Evolutionary conservation across 2,113 vertebrate genomes (phyloP), one percentile per base, ranked within the genome.

Genomic region (Daboia siamensis): DNA sequence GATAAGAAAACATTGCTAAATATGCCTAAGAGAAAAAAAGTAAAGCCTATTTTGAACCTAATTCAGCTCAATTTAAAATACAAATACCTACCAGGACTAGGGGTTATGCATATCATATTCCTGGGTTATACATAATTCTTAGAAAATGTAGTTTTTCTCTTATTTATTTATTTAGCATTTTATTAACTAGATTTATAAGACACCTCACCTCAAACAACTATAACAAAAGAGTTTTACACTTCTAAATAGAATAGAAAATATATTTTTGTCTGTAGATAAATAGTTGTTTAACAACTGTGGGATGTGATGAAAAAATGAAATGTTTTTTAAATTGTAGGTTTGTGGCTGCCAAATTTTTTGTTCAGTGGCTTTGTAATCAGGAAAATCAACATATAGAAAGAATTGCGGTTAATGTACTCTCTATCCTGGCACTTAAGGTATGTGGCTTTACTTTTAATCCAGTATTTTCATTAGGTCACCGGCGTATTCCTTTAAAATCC

Each of bases 371-470:
- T 74, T 98, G 98, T 96, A 98, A 98, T 95, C 98, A 97, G 1
- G 98, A 98, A 94, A 98, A 98, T 94, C 98, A 98, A 93, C 98
- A 98, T 96, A 98, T 99, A 98, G 98, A 99, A 96, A 98, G 98
- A 93, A 98, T 99, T 98, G 98, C 98, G 4, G 98, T 99, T 39
- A 98, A 98, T 56, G 98, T 99, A 85, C 98, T 98, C 84, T 99
- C 98, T 87, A 98, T 99, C 54, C 96, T 99, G 23, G 98, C 98
- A 91, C 97, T 98, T 39, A 98, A 99, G 98, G 99, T 98, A 94
- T 55, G 95, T 86, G 13, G 33, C 48, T 87, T 88, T 88, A 26
- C 48, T 88, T 90, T 84, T 7, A 5, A 64, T 39, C 54, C 88
- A 26, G 52, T 20, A 86, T 5, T 59, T 44, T 90, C 64, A 9